These are phyloP conservation scores for Trochalopteron elliotii DNA, from an alignment of 2,113 vertebrate genomes.

Conservation along the genomic window DNA sequence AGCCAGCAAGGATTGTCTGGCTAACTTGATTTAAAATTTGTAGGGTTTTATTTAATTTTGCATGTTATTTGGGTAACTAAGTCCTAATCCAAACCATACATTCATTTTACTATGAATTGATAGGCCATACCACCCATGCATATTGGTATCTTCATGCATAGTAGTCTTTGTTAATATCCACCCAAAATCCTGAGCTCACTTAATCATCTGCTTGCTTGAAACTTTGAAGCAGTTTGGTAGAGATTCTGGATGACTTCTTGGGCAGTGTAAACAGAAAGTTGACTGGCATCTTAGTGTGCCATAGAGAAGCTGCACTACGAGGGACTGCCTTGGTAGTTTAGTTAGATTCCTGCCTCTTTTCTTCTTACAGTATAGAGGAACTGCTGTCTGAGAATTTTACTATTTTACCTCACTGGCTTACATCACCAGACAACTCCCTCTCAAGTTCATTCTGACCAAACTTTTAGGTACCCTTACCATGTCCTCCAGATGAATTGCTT, in stretches of 20 bases:
- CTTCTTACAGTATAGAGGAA: neutral
- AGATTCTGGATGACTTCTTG: neutral
- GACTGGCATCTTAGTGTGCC: slow-evolving; percentile 2
- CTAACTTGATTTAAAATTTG: neutral
- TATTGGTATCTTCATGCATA: neutral
- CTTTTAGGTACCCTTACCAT: neutral
- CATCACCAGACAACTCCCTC: neutral
- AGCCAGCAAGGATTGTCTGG: slow-evolving; percentile 48
- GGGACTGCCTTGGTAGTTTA: neutral
- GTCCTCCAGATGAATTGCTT: neutral
- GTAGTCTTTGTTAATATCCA: slow-evolving; percentile 12
- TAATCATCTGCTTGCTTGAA: slow-evolving; percentile 8
- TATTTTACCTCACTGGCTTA: neutral
- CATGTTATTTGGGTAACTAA: neutral
- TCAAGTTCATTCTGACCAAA: neutral
- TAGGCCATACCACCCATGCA: neutral
- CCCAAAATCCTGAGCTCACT: neutral
- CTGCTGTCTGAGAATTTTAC: neutral
- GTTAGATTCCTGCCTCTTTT: neutral
- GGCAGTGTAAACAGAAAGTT: neutral
- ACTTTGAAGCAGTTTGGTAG: neutral
- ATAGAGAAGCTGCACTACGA: neutral
- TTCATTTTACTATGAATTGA: neutral
- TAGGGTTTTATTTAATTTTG: slow-evolving; percentile 15
- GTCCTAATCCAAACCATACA: neutral